phyloP scores from a whole-genome alignment of 2,888 invertebrate species.

The Mythimna albipuncta region DNA sequence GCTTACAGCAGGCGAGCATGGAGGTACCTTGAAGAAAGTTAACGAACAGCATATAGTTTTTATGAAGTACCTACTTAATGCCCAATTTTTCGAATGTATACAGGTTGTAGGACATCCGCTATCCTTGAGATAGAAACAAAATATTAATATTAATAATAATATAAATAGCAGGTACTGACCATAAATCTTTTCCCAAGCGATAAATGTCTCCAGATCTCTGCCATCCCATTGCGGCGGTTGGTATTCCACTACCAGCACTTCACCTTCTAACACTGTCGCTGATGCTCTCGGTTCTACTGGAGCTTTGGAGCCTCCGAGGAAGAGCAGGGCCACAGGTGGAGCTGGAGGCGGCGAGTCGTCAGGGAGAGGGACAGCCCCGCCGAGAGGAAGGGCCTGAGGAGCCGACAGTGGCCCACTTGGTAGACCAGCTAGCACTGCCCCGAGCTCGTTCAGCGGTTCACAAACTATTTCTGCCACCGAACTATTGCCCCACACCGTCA shows the following conservation, averaged over 20 bases:
- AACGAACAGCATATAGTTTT: slow-evolving; percentile 38
- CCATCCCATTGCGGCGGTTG: slow-evolving; percentile 90
- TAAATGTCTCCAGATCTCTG: slow-evolving; percentile 86
- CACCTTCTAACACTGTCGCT: slow-evolving; percentile 91
- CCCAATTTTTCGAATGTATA: slow-evolving; percentile 22
- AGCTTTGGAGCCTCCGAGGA: slow-evolving; percentile 92
- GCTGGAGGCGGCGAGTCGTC: slow-evolving; percentile 70
- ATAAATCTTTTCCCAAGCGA: slow-evolving; percentile 88
- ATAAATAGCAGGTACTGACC: slow-evolving; percentile 73
- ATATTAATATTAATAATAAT: neutral
- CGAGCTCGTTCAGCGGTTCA: slow-evolving; percentile 85
- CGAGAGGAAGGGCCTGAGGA: slow-evolving; percentile 77
- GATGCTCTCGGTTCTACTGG: slow-evolving; percentile 91
- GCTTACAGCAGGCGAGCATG: slow-evolving; percentile 8
- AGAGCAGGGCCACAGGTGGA: slow-evolving; percentile 86
- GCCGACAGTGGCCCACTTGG: slow-evolving; percentile 83
- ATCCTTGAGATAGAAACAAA: slow-evolving; percentile 21
- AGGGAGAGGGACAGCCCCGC: slow-evolving; percentile 78
- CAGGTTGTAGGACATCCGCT: slow-evolving; percentile 32
- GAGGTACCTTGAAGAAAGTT: slow-evolving; percentile 55
- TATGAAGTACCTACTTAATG: slow-evolving; percentile 8
- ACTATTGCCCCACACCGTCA: slow-evolving; percentile 82
- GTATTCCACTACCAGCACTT: slow-evolving; percentile 92
- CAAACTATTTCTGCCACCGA: slow-evolving; percentile 87
- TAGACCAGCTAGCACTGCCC: slow-evolving; percentile 81